These are phyloP conservation scores for Holotrichia oblita DNA, from an alignment of 1,140 invertebrate genomes.

Conservation along the genomic window DNA sequence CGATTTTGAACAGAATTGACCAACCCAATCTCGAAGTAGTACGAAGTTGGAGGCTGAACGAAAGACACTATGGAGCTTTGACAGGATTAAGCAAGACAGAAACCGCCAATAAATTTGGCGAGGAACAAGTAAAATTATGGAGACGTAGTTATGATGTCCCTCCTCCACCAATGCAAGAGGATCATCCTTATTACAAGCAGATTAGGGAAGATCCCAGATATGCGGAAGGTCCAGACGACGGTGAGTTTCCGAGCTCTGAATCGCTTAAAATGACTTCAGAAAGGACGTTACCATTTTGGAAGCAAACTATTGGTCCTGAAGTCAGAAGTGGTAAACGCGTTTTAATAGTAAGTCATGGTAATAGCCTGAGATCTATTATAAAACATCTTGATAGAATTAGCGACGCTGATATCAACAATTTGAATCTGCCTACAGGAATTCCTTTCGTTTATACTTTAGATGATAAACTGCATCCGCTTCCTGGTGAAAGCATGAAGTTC, in stretches of 20 bases:
- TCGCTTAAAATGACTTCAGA: constrained; percentile 73
- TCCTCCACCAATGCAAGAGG: constrained; percentile 69
- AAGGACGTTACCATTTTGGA: constrained; percentile 73
- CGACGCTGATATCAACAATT: constrained; percentile 70
- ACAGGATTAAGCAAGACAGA: constrained; percentile 78
- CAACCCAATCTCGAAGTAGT: constrained; percentile 67
- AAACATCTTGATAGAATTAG: constrained; percentile 74
- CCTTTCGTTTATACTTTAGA: constrained; percentile 76
- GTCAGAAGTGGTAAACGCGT: constrained; percentile 70
- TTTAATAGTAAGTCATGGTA: constrained; percentile 77
- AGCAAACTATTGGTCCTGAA: constrained; percentile 69
- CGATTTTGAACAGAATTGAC: constrained; percentile 68
- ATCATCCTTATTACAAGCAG: constrained; percentile 65
- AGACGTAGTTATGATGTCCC: no score
- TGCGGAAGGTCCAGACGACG: constrained; percentile 58
- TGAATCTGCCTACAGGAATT: constrained; percentile 79
- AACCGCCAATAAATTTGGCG: constrained; percentile 75
- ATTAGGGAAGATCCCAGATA: constrained; percentile 67
- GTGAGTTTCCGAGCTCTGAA: constrained; percentile 71
- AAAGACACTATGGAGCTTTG: no score
- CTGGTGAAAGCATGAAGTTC: constrained; percentile 68
- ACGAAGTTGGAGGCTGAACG: constrained; percentile 75
- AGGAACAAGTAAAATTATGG: constrained; percentile 72
- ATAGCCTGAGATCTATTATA: constrained; percentile 73
- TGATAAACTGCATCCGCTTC: constrained; percentile 61